Percentiles rank a stretch among this genome's conserved stretches.
Evolutionary conservation across 2,797 vertebrate species (phyloP).

Genomic region (Lacerta bilineata): DNA sequence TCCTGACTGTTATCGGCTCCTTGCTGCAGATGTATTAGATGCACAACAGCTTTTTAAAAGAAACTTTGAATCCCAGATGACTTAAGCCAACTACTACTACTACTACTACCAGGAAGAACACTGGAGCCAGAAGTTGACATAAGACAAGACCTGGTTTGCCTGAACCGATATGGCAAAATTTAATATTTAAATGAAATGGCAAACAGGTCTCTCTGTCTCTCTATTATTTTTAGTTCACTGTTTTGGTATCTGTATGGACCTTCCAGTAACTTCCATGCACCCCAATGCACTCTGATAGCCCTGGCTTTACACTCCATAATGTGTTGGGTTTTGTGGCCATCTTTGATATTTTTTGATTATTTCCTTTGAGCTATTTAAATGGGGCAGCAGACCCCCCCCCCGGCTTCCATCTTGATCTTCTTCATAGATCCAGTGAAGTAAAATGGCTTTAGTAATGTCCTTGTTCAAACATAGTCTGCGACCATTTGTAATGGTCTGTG

Average conservation of each 20-base stretch:
- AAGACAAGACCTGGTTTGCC: not conserved
- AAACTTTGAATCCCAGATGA: not conserved
- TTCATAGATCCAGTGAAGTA: not conserved
- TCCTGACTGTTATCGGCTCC: not conserved
- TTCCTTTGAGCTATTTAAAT: not conserved
- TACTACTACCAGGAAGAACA: conserved; percentile 23
- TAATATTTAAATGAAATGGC: conserved; percentile 57
- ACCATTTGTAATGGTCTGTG: conserved; percentile 40
- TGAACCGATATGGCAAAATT: conserved; percentile 48
- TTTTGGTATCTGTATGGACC: too few species aligned
- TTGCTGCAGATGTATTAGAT: not conserved
- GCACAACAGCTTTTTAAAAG: not conserved
- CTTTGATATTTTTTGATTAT: conserved; percentile 56
- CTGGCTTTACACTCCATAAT: not conserved
- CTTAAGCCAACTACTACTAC: conserved; percentile 18
- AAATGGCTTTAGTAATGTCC: conserved; percentile 38
- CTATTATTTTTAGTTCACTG: too few species aligned
- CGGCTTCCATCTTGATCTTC: not conserved
- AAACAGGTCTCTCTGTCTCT: conserved; percentile 49
- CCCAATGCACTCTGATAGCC: too few species aligned
- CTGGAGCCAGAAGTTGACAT: conserved; percentile 4
- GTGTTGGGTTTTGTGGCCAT: conserved; percentile 57
- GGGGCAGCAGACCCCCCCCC: too few species aligned
- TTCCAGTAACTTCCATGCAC: not conserved
- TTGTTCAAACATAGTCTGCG: conserved; percentile 6